phyloP scores from a whole-genome alignment of 1,140 invertebrate species.

The Trachymyrmex septentrionalis region DNA sequence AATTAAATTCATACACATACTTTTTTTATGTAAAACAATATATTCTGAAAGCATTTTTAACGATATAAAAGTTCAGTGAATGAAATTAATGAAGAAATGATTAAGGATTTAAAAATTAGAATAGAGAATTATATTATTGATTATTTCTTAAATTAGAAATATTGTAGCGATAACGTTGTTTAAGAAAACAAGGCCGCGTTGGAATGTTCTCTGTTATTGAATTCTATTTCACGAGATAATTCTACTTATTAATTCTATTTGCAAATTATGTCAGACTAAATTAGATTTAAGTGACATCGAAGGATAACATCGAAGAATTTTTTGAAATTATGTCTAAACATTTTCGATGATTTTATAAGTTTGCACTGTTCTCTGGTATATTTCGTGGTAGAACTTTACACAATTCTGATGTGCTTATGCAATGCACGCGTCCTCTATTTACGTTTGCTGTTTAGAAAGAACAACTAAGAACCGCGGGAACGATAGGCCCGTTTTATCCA shows the following conservation, averaged over 20 bases:
- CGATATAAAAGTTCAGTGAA: neutral
- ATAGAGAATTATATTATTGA: no score
- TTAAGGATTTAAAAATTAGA: no score
- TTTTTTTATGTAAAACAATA: neutral
- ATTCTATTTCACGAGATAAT: neutral
- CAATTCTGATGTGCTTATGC: slow-evolving; percentile 26
- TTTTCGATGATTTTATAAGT: neutral
- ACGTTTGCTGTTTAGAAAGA: slow-evolving; percentile 7
- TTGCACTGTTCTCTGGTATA: neutral
- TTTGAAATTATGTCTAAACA: neutral
- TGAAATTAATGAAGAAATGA: no score
- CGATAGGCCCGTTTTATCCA: slow-evolving; percentile 21
- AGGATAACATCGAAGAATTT: neutral
- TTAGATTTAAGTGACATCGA: neutral
- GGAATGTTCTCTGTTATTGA: neutral
- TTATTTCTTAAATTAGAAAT: neutral
- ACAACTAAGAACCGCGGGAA: slow-evolving; percentile 8
- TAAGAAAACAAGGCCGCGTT: neutral
- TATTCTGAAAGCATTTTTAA: neutral
- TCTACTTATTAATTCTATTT: neutral
- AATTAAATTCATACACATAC: neutral
- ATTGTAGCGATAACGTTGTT: neutral
- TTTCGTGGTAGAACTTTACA: neutral
- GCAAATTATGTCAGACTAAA: slow-evolving; percentile 1
- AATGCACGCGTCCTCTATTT: neutral